Conservation (phyloP, 2,113 vertebrate genomes). For the Cyanoramphus novaezelandiae region DNA sequence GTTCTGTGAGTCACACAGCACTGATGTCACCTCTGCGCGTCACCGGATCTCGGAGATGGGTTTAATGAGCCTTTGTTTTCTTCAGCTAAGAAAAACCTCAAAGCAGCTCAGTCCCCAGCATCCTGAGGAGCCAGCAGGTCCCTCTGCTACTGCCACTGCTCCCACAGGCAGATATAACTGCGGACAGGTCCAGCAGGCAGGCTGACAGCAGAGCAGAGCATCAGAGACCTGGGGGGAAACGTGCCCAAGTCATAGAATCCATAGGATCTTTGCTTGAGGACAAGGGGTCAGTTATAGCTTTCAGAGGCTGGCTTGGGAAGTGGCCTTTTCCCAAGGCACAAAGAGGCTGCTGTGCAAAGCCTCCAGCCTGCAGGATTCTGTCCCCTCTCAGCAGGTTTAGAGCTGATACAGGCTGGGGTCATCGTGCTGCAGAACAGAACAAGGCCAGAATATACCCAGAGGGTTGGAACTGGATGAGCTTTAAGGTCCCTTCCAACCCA, state of each 20-base stretch:
- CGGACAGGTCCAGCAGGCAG: background rate
- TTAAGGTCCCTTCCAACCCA: background rate
- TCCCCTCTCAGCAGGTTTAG: background rate
- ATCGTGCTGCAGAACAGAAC: background rate
- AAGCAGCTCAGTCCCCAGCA: background rate
- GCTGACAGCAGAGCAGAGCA: background rate
- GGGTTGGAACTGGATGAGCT: background rate
- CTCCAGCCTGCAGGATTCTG: background rate
- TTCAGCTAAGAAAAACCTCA: slow-evolving; percentile 19
- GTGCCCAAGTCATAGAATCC: background rate
- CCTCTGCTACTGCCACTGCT: background rate
- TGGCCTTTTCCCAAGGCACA: background rate
- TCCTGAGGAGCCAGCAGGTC: background rate
- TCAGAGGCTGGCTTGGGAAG: background rate
- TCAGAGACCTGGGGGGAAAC: background rate
- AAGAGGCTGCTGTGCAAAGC: background rate
- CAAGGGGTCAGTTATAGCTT: background rate
- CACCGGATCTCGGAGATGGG: background rate
- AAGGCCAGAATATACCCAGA: background rate
- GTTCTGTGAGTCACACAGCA: slow-evolving; percentile 15
- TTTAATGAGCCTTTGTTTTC: slow-evolving; percentile 52
- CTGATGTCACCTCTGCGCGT: slow-evolving; percentile 19
- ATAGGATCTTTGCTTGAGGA: background rate
- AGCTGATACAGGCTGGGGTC: background rate
- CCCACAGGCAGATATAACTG: background rate